Evolutionary conservation across 2,888 invertebrate genomes (phyloP).

Genomic region (Chalcis sispes): DNA sequence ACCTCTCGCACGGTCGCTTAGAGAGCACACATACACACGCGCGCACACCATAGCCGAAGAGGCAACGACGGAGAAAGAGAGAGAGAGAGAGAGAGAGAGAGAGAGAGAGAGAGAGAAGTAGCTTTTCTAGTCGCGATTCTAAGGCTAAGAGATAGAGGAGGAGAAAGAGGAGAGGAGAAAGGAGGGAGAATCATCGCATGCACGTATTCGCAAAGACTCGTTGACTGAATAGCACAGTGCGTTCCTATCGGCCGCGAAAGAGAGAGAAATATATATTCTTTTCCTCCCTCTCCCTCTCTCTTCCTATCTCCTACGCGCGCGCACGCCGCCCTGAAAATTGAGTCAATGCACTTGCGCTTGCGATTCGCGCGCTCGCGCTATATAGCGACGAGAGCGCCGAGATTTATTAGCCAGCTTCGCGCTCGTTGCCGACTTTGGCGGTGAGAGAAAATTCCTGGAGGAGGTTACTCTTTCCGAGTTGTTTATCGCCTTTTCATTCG

Average conservation of each 20-base stretch:
- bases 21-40: constrained; percentile 58
- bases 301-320: too few relatives aligned
- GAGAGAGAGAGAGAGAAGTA: constrained; percentile 22
- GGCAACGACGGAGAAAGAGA: not conserved
- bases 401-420: too few relatives aligned
- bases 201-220: not conserved
- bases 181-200: not conserved
- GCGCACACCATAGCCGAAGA: not conserved
- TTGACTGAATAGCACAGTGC: too few relatives aligned
- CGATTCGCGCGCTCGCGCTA: too few relatives aligned
- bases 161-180: not conserved
- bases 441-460: too few relatives aligned
- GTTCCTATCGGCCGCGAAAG: too few relatives aligned
- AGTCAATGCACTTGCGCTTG: constrained; percentile 16
- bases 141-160: constrained; percentile 18
- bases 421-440: too few relatives aligned
- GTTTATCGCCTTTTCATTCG: too few relatives aligned
- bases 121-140: constrained; percentile 33
- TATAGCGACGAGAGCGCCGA: too few relatives aligned
- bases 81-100: not conserved
- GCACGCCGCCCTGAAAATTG: constrained; percentile 2
- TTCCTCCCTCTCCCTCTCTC: too few relatives aligned
- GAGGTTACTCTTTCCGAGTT: too few relatives aligned
- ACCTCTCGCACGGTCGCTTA: constrained; percentile 56
- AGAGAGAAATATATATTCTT: too few relatives aligned